Evolutionary conservation across 1,140 invertebrate genomes (phyloP), one percentile per base, ranked within the genome.

Genomic region (Drosophila nebulosa): DNA sequence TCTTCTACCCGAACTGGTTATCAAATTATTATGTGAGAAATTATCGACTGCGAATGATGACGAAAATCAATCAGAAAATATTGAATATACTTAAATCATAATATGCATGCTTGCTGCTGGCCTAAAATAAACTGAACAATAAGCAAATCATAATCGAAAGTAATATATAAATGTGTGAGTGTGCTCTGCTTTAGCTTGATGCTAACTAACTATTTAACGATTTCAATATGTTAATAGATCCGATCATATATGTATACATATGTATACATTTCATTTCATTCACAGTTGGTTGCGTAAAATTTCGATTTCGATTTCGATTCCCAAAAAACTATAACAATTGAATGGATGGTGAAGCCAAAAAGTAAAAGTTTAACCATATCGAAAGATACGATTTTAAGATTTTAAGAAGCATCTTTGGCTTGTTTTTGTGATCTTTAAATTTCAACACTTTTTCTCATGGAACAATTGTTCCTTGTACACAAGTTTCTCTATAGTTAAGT

Each of bases 151-250:
- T 42, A 58, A n/a, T n/a, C 21, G 14, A 58, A 70, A 68, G 21
- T 36, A 55, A 64, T 26, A 50, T 24, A 53, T 50, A 39, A 53
- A 58, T 62, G 68, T 85, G 77, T 84, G 26, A 55, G 52, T 55
- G 42, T 69, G 79, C 76, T 78, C 68, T 76, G 79, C 61, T 68
- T 67, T 68, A 61, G 46, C 67, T 61, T 71, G 76, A 74, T 66
- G 75, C 71, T 81, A 60, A 53, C 69, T 64, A 55, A 68, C 64
- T 64, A 74, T 55, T 71, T 60, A 59, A 32, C 51, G 26, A 55
- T 27, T 55, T 32, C 39, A 66, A 59, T 46, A 46, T 46, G 39
- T 46, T 46, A 46, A 46, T 46, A 10, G 39, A 46, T 46, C 39
- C 39, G 39, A 46, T 46, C 39, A 18, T 46, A 46, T 46, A 7